These are phyloP conservation scores for Scortum barcoo DNA, from an alignment of 2,113 vertebrate genomes.

Conservation along the genomic window DNA sequence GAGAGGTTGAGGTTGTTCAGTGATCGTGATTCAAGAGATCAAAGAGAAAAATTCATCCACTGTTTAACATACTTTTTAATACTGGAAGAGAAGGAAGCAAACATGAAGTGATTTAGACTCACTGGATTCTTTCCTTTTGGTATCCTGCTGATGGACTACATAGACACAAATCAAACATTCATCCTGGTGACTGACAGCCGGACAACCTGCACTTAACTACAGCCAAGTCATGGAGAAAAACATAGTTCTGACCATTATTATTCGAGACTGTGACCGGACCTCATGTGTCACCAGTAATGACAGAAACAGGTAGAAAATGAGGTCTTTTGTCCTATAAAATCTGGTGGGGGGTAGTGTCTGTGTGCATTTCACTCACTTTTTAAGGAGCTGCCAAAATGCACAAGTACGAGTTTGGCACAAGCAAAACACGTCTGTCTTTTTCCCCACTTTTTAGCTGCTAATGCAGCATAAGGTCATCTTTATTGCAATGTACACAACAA, in stretches of 20 bases:
- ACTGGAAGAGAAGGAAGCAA: too few species aligned
- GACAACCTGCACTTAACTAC: neutral
- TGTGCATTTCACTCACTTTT: neutral
- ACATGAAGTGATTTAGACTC: neutral
- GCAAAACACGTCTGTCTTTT: neutral
- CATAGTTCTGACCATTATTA: neutral
- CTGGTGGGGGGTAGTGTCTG: too few species aligned
- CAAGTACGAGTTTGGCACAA: too few species aligned
- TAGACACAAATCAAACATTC: neutral
- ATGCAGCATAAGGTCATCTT: neutral
- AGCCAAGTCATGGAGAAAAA: neutral
- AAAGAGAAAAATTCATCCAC: too few species aligned
- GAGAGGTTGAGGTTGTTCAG: neutral
- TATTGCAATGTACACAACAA: too few species aligned
- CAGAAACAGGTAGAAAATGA: neutral
- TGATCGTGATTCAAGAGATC: neutral
- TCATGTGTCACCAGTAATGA: neutral
- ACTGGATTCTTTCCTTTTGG: neutral
- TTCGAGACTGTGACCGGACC: neutral
- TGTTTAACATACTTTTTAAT: too few species aligned
- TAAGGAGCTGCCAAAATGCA: neutral
- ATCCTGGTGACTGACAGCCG: neutral
- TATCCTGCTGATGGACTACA: neutral
- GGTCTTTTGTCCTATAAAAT: neutral
- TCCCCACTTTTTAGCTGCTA: neutral